These are phyloP conservation scores for Sycophila sp. DNA, from an alignment of 1,140 invertebrate genomes.

Conservation along the genomic window DNA sequence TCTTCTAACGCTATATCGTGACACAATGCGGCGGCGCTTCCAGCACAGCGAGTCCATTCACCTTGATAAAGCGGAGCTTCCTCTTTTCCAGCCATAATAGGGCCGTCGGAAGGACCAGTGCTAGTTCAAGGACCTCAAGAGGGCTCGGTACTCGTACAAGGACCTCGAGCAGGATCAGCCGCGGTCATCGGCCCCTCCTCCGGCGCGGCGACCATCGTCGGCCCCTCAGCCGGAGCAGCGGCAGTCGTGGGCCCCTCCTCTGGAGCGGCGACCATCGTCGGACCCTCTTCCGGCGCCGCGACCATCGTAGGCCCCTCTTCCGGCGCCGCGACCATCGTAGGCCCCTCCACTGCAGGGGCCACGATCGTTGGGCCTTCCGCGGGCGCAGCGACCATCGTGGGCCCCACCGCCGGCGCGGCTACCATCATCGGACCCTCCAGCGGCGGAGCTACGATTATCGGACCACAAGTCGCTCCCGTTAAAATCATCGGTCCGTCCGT, in stretches of 20 bases:
- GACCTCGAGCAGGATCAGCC: background rate
- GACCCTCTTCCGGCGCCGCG: background rate
- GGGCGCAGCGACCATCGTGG: conserved; percentile 42
- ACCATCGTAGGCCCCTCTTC: background rate
- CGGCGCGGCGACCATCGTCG: background rate
- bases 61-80: too few relatives aligned
- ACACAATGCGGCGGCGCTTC: too few relatives aligned
- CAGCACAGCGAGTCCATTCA: too few relatives aligned
- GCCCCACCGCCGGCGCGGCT: conserved; percentile 39
- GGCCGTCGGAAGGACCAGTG: conserved; percentile 12
- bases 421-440: conserved; percentile 40
- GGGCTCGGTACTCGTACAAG: background rate
- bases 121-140: conserved; percentile 29
- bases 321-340: background rate
- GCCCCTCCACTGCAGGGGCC: background rate
- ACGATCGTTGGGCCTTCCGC: background rate
- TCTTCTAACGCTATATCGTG: too few relatives aligned
- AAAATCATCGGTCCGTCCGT: conserved; percentile 36
- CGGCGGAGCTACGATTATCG: conserved; percentile 31
- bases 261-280: conserved; percentile 41
- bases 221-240: background rate
- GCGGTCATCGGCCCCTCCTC: background rate
- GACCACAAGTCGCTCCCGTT: conserved; percentile 24
- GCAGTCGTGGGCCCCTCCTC: background rate
- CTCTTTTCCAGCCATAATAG: background rate